A percentile compares a stretch with the other conserved stretches of the same genome.
These are phyloP conservation scores for Cantharis rufa DNA, from an alignment of 2,888 invertebrate species.

Conservation along the genomic window DNA sequence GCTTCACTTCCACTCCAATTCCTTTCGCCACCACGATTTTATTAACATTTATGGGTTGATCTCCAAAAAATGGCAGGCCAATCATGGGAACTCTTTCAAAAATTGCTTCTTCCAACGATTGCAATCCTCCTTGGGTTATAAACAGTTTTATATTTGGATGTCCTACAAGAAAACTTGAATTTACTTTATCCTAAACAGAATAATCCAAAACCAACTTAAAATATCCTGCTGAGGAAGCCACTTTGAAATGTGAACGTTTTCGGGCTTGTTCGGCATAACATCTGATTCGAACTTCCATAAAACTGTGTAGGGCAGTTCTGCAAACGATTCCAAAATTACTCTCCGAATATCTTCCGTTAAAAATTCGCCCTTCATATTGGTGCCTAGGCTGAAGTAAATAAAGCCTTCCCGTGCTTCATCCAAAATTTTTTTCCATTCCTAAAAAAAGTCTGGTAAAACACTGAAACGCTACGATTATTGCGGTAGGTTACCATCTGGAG, in stretches of 20 bases:
- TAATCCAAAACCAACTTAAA: neutral
- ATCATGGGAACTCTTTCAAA: neutral
- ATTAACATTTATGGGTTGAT: neutral
- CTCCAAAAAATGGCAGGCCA: neutral
- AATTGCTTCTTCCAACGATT: neutral
- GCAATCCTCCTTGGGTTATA: neutral
- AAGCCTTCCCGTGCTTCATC: neutral
- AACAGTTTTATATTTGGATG: neutral
- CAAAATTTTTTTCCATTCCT: neutral
- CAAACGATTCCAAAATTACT: neutral
- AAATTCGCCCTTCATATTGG: neutral
- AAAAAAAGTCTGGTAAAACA: neutral
- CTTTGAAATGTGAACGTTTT: neutral
- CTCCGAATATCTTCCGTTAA: neutral
- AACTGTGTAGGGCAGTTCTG: neutral
- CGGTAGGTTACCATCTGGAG: neutral
- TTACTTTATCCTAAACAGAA: neutral
- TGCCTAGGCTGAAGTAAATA: neutral
- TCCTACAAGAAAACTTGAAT: neutral
- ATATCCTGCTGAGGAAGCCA: neutral
- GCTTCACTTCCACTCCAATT: neutral
- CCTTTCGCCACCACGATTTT: neutral
- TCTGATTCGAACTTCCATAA: neutral
- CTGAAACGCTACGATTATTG: neutral
- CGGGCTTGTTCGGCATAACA: neutral